Evolutionary conservation across 2,797 vertebrate species (phyloP).

Genomic region (Macropus fuliginosus): DNA sequence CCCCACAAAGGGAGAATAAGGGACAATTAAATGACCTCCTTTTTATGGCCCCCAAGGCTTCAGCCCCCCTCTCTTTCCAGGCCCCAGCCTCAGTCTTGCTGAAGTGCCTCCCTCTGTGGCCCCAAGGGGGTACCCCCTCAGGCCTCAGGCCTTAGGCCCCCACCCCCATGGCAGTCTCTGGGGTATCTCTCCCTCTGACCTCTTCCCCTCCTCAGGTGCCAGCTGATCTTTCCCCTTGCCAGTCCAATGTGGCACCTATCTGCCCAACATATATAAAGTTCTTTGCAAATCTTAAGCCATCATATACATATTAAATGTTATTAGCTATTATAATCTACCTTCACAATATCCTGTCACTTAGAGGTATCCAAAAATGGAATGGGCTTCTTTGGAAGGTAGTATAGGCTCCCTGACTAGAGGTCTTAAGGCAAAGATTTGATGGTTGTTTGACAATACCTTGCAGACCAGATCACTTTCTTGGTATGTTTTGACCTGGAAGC

Average conservation of each 20-base stretch:
- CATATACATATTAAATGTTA: not conserved
- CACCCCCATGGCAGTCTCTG: no score
- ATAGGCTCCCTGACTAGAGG: not conserved
- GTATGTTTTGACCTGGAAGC: not conserved
- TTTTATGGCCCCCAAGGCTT: no score
- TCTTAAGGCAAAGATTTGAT: not conserved
- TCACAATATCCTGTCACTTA: not conserved
- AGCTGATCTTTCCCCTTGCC: no score
- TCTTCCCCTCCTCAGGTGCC: no score
- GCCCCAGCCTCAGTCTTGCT: no score
- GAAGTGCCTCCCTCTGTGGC: no score
- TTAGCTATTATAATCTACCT: not conserved
- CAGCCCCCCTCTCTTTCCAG: no score
- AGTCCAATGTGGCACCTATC: not conserved
- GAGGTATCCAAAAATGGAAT: not conserved
- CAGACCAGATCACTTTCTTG: not conserved
- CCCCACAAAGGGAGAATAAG: no score
- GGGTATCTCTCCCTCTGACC: no score
- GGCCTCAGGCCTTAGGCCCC: no score
- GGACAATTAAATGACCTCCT: no score
- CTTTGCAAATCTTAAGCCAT: not conserved
- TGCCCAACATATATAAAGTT: not conserved
- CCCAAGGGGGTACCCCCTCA: no score
- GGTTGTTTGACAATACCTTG: not conserved
- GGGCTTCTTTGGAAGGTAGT: not conserved